Evolutionary conservation across 2,888 invertebrate species (phyloP), one percentile per base, ranked within the genome.

Genomic region (Deilephila elpenor): DNA sequence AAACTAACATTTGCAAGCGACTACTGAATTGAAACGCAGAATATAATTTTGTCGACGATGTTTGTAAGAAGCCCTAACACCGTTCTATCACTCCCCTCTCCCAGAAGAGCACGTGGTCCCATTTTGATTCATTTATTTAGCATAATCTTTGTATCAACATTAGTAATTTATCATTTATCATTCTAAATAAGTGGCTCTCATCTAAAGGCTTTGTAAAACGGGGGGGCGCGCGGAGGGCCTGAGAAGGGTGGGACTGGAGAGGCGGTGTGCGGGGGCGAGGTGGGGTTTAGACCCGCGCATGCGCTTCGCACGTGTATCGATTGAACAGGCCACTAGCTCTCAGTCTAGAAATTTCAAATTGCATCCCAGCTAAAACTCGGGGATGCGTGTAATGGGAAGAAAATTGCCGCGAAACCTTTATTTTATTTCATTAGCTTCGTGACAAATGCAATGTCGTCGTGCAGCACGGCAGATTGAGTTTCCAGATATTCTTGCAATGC

Each of bases 101-200:
- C 25, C 0, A 44, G 25, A 25, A 14, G 44, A 67, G 8, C 37
- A 14, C 44, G 51, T 51, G 67, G 44, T 25, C 37, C 37, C 51
- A 32, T 29, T 37, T 62, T 71, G 61, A 73, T 71, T 78, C 53
- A 76, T 73, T 75, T 72, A 76, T 75, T 75, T 62, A 76, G 37
- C 19, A 71, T 74, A 73, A 76, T 76, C 70, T 71, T 60, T 72
- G 67, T 74, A 75, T 75, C 59, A 77, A 77, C 73, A 78, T 75
- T 76, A 74, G 74, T 74, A 77, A 80, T 82, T 79, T 79, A 77
- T 79, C 77, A 80, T 82, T 79, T 79, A 77, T 79, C 77, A 77
- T 76, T 67, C 44, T 67, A 67, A 67, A 67, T 67, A 67, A 67
- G 67, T 67, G 51, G 44, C 67, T 67, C 44, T 14, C 20, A 29